Evolutionary conservation across 2,888 invertebrate genomes (phyloP), one percentile per base, ranked within the genome.

Genomic region (Orchesella flavescens): DNA sequence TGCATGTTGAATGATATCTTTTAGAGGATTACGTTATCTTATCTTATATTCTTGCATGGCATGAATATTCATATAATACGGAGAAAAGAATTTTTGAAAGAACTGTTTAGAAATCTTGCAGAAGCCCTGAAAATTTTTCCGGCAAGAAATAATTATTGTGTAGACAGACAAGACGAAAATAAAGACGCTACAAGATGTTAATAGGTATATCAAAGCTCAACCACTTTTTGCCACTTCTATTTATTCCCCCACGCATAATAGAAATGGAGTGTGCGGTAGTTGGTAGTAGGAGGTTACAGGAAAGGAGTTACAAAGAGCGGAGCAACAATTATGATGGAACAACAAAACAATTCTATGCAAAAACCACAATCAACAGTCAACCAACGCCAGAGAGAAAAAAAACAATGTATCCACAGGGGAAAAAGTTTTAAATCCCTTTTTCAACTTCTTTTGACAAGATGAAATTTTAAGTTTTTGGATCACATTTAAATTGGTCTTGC

Each of bases 171-270:
- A 66, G 19, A 46, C 44, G 19, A 13, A 46, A 34, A 34, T 34
- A 34, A 34, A 34, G 34, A 34, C 34, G 34, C 34, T 34, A 34
- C 34, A 34, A 34, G 34, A 34, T 4, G 34, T 4, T 34, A 34
- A 34, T 7, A 4, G 34, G 34, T 34, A 34, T 34, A 34, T 34
- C 34, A 34, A 34, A 34, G 34, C 15, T 53, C 17, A n/a, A 53
- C 53, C 15, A 17, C 49, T 49, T 53, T 68, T 19, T 68, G 21
- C 21, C 66, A 34, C 34, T 44, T 46, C 17, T 63, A 19, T 59
- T 78, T 63, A 78, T 78, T 78, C 63, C 78, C 77, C 63, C 49
- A 71, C 71, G 71, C 63, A 78, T 61, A 78, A 78, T 53, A 55
- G 65, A 19, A 44, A 59, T 57, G 57, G 13, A 61, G 61, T 61